Conservation (phyloP, 1,140 invertebrate species). For the Bombus vancouverensis region DNA sequence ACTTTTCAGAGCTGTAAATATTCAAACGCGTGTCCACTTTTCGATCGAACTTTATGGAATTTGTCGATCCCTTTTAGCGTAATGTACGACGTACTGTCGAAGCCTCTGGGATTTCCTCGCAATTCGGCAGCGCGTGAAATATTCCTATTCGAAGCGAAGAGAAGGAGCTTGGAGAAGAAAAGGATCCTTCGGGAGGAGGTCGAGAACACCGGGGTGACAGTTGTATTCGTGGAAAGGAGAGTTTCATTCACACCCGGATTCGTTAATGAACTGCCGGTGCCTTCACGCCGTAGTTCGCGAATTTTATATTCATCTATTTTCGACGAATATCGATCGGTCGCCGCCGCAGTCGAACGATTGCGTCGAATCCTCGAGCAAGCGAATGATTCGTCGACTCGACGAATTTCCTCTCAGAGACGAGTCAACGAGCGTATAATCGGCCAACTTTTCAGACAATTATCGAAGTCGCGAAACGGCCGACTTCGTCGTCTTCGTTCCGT, state of each 20-base stretch:
- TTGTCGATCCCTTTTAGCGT: background rate
- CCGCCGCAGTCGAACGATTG: background rate
- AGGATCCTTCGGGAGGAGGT: too few species aligned
- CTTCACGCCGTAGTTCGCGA: background rate
- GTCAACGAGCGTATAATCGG: background rate
- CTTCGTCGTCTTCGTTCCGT: background rate
- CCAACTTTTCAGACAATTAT: slow-evolving; percentile 15
- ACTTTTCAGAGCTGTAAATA: background rate
- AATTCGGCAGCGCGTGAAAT: too few species aligned
- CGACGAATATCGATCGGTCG: background rate
- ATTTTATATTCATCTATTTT: slow-evolving; percentile 9
- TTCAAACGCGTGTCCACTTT: background rate
- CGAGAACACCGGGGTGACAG: too few species aligned
- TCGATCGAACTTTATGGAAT: background rate
- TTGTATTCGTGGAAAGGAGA: background rate
- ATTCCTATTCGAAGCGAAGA: too few species aligned
- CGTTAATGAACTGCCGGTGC: slow-evolving; percentile 1
- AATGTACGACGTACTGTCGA: background rate
- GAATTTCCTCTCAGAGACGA: background rate
- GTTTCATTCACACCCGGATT: background rate
- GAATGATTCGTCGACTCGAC: background rate
- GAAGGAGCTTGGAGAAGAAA: too few species aligned
- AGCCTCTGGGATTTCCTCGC: background rate
- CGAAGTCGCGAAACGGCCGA: background rate
- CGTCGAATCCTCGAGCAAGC: background rate